phyloP scores from a whole-genome alignment of 2,888 invertebrate genomes.

The Didymodactylos carnosus region DNA sequence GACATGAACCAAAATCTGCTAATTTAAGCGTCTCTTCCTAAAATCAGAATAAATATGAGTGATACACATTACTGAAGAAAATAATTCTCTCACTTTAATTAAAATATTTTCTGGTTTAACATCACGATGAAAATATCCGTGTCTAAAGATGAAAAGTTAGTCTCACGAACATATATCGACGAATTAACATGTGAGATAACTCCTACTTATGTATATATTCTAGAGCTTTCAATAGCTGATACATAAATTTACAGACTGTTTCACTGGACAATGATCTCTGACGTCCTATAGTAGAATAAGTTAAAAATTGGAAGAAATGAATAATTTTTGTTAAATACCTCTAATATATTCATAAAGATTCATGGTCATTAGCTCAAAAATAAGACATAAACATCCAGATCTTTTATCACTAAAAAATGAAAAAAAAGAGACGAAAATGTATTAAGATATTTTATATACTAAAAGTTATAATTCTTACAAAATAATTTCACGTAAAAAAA shows the following conservation, averaged over 20 bases:
- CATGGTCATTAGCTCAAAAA: slow-evolving; percentile 52
- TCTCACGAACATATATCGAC: no score
- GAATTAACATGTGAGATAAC: no score
- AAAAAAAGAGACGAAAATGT: background rate
- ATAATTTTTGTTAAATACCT: slow-evolving; percentile 33
- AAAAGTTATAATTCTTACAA: slow-evolving; percentile 37
- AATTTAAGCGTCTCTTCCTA: slow-evolving; percentile 40
- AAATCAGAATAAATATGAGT: no score
- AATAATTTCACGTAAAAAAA: slow-evolving; percentile 45
- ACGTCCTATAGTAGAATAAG: slow-evolving; percentile 21
- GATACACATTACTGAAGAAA: background rate
- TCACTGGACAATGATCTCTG: slow-evolving; percentile 37
- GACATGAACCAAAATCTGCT: slow-evolving; percentile 46
- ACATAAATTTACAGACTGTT: slow-evolving; percentile 42
- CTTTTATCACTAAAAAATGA: slow-evolving; percentile 40
- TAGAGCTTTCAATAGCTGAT: slow-evolving; percentile 44
- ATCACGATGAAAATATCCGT: slow-evolving; percentile 45
- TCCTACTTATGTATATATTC: slow-evolving; percentile 45
- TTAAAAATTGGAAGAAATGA: slow-evolving; percentile 12
- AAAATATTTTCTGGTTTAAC: slow-evolving; percentile 51
- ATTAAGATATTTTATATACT: background rate
- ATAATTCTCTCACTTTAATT: slow-evolving; percentile 37
- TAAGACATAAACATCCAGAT: slow-evolving; percentile 42
- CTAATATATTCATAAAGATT: slow-evolving; percentile 47
- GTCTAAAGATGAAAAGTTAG: no score